A percentile compares a stretch with the other conserved stretches of the same genome.
Conservation (phyloP, 2,797 vertebrate species). For the Lacerta viridis region DNA sequence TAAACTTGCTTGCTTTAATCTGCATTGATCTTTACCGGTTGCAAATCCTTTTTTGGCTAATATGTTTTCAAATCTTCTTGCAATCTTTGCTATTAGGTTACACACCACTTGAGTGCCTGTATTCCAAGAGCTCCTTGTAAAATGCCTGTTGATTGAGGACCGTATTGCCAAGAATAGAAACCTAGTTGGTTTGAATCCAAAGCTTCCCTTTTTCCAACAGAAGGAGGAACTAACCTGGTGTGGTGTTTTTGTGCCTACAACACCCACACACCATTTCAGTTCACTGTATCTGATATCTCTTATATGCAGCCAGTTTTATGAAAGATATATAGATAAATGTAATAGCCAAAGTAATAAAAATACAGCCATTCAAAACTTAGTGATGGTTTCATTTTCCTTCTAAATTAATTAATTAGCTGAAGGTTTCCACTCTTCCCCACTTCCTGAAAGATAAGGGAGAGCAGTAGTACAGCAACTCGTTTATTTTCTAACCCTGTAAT, state of each 20-base stretch:
- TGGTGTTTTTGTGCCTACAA: neutral
- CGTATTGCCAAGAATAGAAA: neutral
- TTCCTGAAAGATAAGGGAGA: neutral
- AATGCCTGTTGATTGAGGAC: neutral
- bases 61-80: neutral
- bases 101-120: neutral
- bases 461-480: neutral
- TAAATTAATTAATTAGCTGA: too few species aligned
- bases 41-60: neutral
- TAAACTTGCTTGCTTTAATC: neutral
- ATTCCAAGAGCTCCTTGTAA: neutral
- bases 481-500: neutral
- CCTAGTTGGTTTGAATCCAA: neutral
- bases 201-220: neutral
- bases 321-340: constrained; percentile 20
- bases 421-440: neutral
- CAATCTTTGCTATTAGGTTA: neutral
- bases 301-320: constrained; percentile 21
- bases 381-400: too few species aligned
- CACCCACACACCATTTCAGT: too few species aligned
- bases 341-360: too few species aligned
- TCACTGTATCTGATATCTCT: neutral
- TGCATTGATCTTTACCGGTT: neutral
- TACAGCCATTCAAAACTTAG: neutral
- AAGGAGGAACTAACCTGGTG: neutral